Evolutionary conservation across 2,113 vertebrate genomes (phyloP), one percentile per base, ranked within the genome.

Genomic region (Leiothrix lutea): DNA sequence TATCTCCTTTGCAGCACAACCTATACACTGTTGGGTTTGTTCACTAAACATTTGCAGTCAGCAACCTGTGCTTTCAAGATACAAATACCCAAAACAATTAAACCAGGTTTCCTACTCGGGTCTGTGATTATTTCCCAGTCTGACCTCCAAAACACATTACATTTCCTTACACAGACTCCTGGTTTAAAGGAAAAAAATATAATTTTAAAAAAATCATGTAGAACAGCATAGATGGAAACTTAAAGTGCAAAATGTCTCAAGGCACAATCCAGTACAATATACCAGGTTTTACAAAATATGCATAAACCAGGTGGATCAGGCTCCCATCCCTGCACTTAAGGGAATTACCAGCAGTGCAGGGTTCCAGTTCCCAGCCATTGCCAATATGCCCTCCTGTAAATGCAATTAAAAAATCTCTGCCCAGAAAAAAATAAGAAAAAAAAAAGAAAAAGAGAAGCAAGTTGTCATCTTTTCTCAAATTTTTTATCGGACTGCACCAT

Each of bases 401-500:
- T 12, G 60, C n/a, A 82, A 85, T 81, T 80, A 6, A 67, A 78
- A 78, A 44, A 31, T 9, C 47, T 64, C 66, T 82, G 38, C n/a
- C 50, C 5, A 10, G 14, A 5, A 9, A 4, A 38, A 57, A 57
- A 15, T 22, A 16, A 18, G n/a, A 8, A 10, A 14, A 18, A 9
- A 18, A 42, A 8, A 16, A 25, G 15, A 10, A 14, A 19, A 10
- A 11, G 35, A 35, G 31, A 14, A 29, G 31, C 13, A 22, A 78
- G 35, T 7, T 0, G 4, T 14, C 1, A 6, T 9, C 14, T 60
- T 66, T 7, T 1, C 50, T 77, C 47, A 25, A 11, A 47, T 78
- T 69, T 36, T 67, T 95, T 75, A 70, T 95, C 96, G n/a, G 66
- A 92, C 80, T 74, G 90, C 94, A 31, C 98, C 98, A 97, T 94